These are phyloP conservation scores for Pogonomyrmex californicus DNA, from an alignment of 1,140 invertebrate species.

Conservation along the genomic window DNA sequence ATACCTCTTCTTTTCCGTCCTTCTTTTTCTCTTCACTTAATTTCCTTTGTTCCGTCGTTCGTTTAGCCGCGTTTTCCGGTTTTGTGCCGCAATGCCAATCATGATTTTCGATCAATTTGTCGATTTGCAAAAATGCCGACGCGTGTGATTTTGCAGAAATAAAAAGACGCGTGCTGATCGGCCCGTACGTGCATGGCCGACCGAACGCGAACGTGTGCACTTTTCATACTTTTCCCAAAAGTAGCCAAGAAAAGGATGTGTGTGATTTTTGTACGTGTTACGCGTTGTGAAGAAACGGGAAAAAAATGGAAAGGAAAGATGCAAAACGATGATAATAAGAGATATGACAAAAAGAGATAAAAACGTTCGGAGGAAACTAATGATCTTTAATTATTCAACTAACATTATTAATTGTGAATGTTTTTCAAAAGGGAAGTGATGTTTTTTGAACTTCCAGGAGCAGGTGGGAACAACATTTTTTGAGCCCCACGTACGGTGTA, in stretches of 20 bases:
- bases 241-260: conserved; percentile 65
- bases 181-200: conserved; percentile 33
- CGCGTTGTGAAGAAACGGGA: conserved; percentile 67
- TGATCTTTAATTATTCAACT: conserved; percentile 75
- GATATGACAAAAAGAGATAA: conserved; percentile 70
- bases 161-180: conserved; percentile 22
- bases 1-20: conserved; percentile 34
- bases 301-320: conserved; percentile 70
- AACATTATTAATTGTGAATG: conserved; percentile 82
- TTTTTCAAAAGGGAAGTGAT: conserved; percentile 88
- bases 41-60: conserved; percentile 37
- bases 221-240: conserved; percentile 70
- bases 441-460: conserved; percentile 88
- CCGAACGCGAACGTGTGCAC: conserved; percentile 64
- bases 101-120: conserved; percentile 49
- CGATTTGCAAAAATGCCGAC: conserved; percentile 21
- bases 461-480: conserved; percentile 87
- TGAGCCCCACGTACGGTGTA: conserved; percentile 86
- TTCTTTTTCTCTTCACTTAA: conserved; percentile 67
- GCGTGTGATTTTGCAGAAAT: conserved; percentile 17
- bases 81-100: conserved; percentile 32
- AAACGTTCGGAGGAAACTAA: conserved; percentile 69
- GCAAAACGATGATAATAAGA: conserved; percentile 63
- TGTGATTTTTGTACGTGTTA: conserved; percentile 71
- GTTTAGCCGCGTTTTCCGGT: conserved; percentile 13